These are phyloP conservation scores for Melanogrammus aeglefinus DNA, from an alignment of 2,797 vertebrate species.

Conservation along the genomic window DNA sequence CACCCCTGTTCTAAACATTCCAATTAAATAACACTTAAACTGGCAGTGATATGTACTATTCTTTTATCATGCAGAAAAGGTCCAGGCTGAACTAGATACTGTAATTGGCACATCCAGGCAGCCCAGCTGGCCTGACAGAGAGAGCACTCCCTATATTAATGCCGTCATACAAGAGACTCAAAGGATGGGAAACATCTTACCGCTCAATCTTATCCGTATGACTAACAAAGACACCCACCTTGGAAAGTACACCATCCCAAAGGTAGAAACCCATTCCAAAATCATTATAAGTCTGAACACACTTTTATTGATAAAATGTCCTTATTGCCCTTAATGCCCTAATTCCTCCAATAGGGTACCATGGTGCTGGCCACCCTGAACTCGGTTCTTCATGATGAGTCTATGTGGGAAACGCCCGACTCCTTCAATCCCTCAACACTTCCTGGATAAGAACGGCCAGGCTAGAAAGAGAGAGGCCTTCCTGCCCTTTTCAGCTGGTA, in stretches of 20 bases:
- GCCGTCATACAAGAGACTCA: constrained; percentile 83
- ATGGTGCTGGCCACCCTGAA: constrained; percentile 40
- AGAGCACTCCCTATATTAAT: constrained; percentile 78
- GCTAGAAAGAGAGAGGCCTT: constrained; percentile 78
- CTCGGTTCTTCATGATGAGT: constrained; percentile 76
- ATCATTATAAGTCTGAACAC: neutral
- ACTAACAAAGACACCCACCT: constrained; percentile 63
- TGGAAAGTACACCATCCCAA: constrained; percentile 76
- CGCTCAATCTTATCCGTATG: constrained; percentile 71
- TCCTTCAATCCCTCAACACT: constrained; percentile 81
- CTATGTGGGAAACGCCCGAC: constrained; percentile 78
- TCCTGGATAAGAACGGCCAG: constrained; percentile 77
- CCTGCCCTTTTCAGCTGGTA: constrained; percentile 81
- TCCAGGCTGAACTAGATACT: constrained; percentile 80
- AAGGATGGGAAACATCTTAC: constrained; percentile 75
- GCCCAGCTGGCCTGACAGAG: constrained; percentile 66
- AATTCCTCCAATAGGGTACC: constrained; percentile 68
- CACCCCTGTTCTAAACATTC: neutral
- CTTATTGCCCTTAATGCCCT: neutral
- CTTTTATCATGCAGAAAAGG: constrained; percentile 67
- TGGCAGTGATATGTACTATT: constrained; percentile 2
- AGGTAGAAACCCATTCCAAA: constrained; percentile 64
- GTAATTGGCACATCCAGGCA: constrained; percentile 73
- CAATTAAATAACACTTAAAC: neutral
- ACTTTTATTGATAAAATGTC: neutral